Evolutionary conservation across 2,113 vertebrate species (phyloP).

Genomic region (Castor canadensis): DNA sequence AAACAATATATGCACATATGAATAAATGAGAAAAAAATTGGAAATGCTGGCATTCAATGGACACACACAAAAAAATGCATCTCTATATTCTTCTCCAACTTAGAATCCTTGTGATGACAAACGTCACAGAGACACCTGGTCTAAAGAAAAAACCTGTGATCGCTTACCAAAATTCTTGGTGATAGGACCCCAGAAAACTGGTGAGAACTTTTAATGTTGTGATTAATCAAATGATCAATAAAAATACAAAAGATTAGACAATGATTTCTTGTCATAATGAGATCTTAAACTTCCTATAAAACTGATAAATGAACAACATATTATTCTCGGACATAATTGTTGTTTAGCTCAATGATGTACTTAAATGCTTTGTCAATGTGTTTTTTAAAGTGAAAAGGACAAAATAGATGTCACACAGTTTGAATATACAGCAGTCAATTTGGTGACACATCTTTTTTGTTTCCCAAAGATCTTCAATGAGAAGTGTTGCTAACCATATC

Average conservation of each 20-base stretch:
- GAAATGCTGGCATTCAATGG: not conserved
- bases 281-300: not conserved
- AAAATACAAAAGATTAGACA: not conserved
- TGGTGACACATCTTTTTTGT: not conserved
- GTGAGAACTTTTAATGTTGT: slow-evolving; percentile 82
- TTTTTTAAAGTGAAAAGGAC: not conserved
- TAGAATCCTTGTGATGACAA: slow-evolving; percentile 98
- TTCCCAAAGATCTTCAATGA: not conserved
- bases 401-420: not conserved
- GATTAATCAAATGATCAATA: not conserved
- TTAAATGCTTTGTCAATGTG: not conserved
- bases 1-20: too few species aligned
- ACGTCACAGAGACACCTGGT: slow-evolving; percentile 99
- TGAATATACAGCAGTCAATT: slow-evolving; percentile 15
- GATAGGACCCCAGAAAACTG: slow-evolving; percentile 97
- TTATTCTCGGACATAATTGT: not conserved
- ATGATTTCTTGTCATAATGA: not conserved
- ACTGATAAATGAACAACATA: not conserved
- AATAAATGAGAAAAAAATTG: too few species aligned
- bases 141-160: slow-evolving; percentile 98
- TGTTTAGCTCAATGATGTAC: not conserved
- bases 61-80: not conserved
- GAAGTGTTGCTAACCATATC: slow-evolving; percentile 11
- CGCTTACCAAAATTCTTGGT: slow-evolving; percentile 97
- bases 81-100: slow-evolving; percentile 25